Evolutionary conservation across 1,140 invertebrate species (phyloP).

Genomic region (Psilanteris sp.): DNA sequence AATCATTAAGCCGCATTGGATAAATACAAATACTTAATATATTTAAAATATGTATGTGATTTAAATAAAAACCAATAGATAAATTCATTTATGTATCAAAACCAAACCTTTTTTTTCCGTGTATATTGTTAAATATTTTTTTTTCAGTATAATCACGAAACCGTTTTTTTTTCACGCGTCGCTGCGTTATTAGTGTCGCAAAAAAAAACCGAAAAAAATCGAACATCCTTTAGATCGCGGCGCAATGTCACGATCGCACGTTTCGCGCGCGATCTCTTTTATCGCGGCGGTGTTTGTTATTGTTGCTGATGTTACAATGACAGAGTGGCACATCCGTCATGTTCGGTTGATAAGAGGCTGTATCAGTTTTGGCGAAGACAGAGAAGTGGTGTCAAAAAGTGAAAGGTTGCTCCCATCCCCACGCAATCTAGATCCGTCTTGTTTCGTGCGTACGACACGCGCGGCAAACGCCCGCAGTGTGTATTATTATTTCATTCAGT

Average conservation of each 20-base stretch:
- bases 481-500: slow-evolving; percentile 60
- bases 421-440: slow-evolving; percentile 61
- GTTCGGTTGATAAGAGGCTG: slow-evolving; percentile 11
- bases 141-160: no score
- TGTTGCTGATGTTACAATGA: not conserved
- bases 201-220: no score
- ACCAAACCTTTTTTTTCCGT: no score
- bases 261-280: not conserved
- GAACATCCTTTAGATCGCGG: no score
- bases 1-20: no score
- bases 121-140: no score
- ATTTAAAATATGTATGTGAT: no score
- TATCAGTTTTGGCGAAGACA: slow-evolving; percentile 30
- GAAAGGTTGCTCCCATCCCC: slow-evolving; percentile 74
- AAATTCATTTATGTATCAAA: no score
- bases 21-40: no score
- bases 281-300: not conserved
- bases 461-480: slow-evolving; percentile 44
- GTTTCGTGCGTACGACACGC: slow-evolving; percentile 54
- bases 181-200: no score
- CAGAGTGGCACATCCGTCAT: slow-evolving; percentile 18
- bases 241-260: slow-evolving; percentile 38
- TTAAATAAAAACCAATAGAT: no score
- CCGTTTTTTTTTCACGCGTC: no score
- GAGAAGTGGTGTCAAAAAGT: slow-evolving; percentile 72